These are phyloP conservation scores for Hypocryptadius cinnamomeus DNA, from an alignment of 2,113 vertebrate species.

Conservation along the genomic window DNA sequence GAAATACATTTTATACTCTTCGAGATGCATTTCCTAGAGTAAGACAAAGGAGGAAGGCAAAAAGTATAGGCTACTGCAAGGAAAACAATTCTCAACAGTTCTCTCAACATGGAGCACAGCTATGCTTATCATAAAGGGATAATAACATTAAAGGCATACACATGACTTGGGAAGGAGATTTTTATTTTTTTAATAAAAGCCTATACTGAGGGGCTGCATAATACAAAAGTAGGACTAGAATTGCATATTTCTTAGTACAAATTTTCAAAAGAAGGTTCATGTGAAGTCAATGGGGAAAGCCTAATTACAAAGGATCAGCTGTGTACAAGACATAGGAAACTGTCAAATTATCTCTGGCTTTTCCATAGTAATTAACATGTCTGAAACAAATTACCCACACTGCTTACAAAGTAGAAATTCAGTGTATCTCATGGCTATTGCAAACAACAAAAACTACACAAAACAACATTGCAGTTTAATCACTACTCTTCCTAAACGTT, in stretches of 20 bases:
- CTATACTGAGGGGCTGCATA: not conserved
- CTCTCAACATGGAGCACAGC: not conserved
- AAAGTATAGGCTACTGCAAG: not conserved
- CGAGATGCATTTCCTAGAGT: not conserved
- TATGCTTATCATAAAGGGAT: not conserved
- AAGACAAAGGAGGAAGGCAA: not conserved
- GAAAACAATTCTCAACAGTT: not conserved
- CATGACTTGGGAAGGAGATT: not conserved
- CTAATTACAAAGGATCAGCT: not conserved
- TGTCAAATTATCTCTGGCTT: not conserved
- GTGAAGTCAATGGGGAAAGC: not conserved
- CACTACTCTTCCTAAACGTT: not conserved
- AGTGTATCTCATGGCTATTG: not conserved
- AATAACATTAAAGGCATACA: not conserved
- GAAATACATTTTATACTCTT: not conserved
- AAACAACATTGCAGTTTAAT: not conserved
- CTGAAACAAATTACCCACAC: not conserved
- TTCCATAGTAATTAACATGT: not conserved
- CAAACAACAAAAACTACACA: not conserved
- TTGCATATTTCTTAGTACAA: not conserved
- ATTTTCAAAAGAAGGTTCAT: not conserved
- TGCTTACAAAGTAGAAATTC: not conserved
- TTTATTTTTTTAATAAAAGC: not conserved
- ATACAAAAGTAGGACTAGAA: not conserved
- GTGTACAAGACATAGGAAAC: not conserved